Conservation (phyloP, 2,888 invertebrate genomes). For the Patella depressa region DNA sequence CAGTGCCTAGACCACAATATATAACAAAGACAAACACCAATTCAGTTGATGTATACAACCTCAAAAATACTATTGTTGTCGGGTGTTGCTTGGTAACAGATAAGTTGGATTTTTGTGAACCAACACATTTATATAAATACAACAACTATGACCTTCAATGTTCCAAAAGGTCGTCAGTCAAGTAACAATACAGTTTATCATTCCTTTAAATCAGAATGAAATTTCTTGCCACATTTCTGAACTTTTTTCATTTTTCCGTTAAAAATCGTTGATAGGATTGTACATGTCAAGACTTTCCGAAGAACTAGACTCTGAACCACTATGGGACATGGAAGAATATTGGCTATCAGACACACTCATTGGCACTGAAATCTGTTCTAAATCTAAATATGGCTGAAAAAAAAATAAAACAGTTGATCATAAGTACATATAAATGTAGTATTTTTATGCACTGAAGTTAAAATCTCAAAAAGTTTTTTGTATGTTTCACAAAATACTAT, state of each 20-base stretch:
- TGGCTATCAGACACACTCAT: conserved; percentile 64
- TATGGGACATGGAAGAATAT: conserved; percentile 68
- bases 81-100: no score
- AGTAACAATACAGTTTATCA: no score
- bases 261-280: background rate
- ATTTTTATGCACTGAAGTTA: no score
- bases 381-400: conserved; percentile 85
- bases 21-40: no score
- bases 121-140: no score
- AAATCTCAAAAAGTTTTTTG: no score
- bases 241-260: background rate
- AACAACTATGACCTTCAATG: background rate
- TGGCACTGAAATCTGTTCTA: conserved; percentile 71
- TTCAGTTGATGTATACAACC: no score
- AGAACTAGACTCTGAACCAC: conserved; percentile 38
- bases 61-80: no score
- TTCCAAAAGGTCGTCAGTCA: background rate
- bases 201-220: background rate
- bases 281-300: background rate
- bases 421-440: no score
- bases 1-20: background rate
- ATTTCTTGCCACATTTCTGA: background rate
- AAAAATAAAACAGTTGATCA: conserved; percentile 30
- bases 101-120: no score
- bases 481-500: no score